Base-by-base conservation (phyloP, 2,113 vertebrate species). In the Leptosomus discolor region DNA sequence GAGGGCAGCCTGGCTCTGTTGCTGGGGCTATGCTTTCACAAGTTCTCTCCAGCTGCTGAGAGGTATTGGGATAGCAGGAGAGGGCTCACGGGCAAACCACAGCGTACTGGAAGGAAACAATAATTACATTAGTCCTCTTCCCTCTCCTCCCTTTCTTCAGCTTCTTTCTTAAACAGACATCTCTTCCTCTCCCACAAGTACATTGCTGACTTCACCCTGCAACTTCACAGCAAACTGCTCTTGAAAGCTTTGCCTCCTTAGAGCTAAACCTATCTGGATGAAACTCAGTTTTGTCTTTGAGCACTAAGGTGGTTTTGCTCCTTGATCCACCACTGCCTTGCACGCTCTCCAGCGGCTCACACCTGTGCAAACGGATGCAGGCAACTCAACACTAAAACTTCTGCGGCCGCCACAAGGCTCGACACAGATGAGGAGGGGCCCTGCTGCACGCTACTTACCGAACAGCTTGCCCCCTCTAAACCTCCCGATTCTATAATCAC, bases 291-390 rank as follows among this genome's bases (percentile, higher is more conserved):
- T 45, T 61, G 45, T 46, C 17, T 83, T 19, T 46, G 27, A 70
- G 57, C 16, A 54, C 19, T 24, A 23, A 29, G 1, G 6, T 2
- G 15, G 5, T 11, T 39, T 34, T 51, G 54, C 8, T 13, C 12
- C 48, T 45, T 23, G 36, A 53, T 5, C 37, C 19, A 24, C 10
- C 37, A 4, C 17, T 1, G 2, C 26, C 15, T 6, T 26, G 37
- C 32, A 45, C 1, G 0, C 27, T 1, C 3, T 32, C 5, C 17
- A 32, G 50, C 0, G 0, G 0, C 12, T 29, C 58, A 48, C 81
- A 85, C n/a, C 71, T 81, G 45, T 12, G 21, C 27, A 29, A 20
- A 34, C 0, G 0, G 9, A 5, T 29, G 1, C 13, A 2, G 14
- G 6, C 27, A 48, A 34, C 0, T 5, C 10, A 36, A 54, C 24